phyloP scores from a whole-genome alignment of 2,113 vertebrate species.

The Dipodomys ordii region DNA sequence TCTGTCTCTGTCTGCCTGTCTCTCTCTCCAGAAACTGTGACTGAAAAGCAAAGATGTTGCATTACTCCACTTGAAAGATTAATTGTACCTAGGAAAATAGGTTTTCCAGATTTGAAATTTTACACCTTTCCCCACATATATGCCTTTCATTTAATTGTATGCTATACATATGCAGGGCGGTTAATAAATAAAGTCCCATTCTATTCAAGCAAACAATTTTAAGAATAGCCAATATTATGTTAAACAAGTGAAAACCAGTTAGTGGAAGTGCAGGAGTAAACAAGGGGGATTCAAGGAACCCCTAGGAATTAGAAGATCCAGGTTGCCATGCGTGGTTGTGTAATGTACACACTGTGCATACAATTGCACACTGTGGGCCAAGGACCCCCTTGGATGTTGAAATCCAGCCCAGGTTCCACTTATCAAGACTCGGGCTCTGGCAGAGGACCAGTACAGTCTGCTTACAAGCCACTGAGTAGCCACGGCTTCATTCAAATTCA shows the following conservation, averaged over 20 bases:
- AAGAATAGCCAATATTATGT: not conserved
- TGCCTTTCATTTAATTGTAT: not conserved
- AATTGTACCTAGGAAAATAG: not conserved
- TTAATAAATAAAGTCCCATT: not conserved
- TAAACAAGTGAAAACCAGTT: conserved; percentile 30
- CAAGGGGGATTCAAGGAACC: not conserved
- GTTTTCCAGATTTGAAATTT: not conserved
- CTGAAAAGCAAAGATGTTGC: too few species aligned
- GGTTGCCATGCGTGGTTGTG: not conserved
- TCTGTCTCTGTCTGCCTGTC: too few species aligned
- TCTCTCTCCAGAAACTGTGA: too few species aligned
- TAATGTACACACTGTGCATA: not conserved
- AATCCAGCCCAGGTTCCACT: not conserved
- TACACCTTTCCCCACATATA: not conserved
- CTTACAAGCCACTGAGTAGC: not conserved
- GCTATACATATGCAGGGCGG: not conserved
- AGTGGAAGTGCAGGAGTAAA: not conserved
- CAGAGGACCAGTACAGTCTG: not conserved
- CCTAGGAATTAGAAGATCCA: not conserved
- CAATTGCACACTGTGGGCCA: not conserved
- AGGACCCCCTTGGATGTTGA: not conserved
- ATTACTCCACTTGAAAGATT: too few species aligned
- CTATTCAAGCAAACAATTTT: conserved; percentile 3
- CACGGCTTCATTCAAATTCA: not conserved
- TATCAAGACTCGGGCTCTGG: not conserved